These are phyloP conservation scores for Plectropomus leopardus DNA, from an alignment of 2,113 vertebrate species.

Conservation along the genomic window DNA sequence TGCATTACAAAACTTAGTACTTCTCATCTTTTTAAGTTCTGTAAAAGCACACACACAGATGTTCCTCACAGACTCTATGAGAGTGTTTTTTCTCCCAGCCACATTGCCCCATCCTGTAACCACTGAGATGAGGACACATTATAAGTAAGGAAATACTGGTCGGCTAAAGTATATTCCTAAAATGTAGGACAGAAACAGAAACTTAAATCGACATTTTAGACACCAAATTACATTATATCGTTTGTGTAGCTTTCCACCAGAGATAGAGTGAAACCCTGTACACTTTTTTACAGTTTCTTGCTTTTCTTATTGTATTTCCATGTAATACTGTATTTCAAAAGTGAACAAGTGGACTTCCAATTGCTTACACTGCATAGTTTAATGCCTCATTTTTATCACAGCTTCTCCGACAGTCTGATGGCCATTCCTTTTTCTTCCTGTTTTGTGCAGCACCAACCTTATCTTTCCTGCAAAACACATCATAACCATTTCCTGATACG, in stretches of 20 bases:
- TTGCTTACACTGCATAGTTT: neutral
- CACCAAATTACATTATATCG: neutral
- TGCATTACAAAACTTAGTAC: neutral
- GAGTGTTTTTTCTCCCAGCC: neutral
- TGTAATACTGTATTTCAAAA: neutral
- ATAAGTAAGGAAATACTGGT: neutral
- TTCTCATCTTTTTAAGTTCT: neutral
- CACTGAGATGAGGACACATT: neutral
- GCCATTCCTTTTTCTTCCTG: neutral
- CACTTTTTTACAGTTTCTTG: too few relatives aligned
- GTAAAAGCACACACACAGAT: neutral
- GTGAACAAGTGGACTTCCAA: too few relatives aligned
- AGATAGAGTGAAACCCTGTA: neutral
- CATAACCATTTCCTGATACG: conserved; percentile 4
- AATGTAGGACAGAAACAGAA: neutral
- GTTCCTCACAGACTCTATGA: too few relatives aligned
- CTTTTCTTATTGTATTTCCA: too few relatives aligned
- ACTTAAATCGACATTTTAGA: neutral
- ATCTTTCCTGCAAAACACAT: neutral
- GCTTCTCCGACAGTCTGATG: neutral
- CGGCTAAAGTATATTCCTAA: neutral
- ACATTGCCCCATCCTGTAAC: neutral
- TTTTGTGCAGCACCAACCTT: neutral
- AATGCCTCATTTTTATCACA: neutral
- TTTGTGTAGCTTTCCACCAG: neutral